phyloP scores from a whole-genome alignment of 2,113 vertebrate genomes.

The Numenius arquata region DNA sequence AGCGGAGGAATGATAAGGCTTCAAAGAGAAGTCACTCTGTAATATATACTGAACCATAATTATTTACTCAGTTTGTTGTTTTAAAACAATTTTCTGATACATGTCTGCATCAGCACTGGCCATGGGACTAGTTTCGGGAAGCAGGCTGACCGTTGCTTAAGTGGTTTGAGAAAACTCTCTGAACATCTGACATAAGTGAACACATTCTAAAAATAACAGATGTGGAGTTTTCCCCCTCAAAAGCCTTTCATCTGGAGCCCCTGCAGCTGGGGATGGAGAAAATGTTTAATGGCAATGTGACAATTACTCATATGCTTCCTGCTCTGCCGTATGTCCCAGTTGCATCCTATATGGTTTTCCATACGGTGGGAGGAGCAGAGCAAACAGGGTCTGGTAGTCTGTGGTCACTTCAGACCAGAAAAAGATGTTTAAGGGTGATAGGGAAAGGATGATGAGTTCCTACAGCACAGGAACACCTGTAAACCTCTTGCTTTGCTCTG shows the following conservation, averaged over 20 bases:
- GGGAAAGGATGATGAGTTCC: background rate
- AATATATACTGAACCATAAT: background rate
- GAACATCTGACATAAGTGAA: slow-evolving; percentile 19
- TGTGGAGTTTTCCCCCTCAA: background rate
- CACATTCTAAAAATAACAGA: slow-evolving; percentile 52
- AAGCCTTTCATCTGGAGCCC: background rate
- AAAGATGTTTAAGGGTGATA: background rate
- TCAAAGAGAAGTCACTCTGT: background rate
- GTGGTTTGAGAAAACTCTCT: slow-evolving; percentile 61
- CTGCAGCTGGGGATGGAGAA: background rate
- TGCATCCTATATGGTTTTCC: background rate
- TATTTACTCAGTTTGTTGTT: slow-evolving; percentile 24
- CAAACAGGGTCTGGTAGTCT: background rate
- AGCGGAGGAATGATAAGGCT: background rate
- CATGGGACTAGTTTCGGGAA: slow-evolving; percentile 52
- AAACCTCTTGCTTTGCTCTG: background rate
- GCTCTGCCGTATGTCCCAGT: background rate
- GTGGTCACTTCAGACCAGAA: background rate
- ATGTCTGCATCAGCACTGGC: background rate
- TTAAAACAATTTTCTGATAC: slow-evolving; percentile 36
- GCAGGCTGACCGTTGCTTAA: slow-evolving; percentile 45
- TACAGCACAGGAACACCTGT: background rate
- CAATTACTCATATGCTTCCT: background rate
- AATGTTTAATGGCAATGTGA: background rate
- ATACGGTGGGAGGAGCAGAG: background rate